Percentiles rank a stretch among this genome's conserved stretches.
phyloP scores from a whole-genome alignment of 2,113 vertebrate species.

The Collichthys lucidus region DNA sequence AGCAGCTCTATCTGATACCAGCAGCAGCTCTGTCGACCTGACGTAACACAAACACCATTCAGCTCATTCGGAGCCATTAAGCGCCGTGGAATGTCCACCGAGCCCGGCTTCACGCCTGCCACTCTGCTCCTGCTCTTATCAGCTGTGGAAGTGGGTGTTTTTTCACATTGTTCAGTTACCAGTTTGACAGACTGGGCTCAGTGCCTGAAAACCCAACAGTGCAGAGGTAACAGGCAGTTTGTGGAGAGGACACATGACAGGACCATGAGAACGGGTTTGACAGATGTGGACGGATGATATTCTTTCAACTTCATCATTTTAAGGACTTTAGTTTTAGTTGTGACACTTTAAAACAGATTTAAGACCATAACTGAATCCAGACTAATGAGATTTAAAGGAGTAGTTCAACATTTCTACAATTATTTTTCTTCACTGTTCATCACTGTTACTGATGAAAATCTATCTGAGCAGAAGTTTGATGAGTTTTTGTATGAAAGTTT shows the following conservation, averaged over 20 bases:
- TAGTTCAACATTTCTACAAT: no score
- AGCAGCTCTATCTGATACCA: slow-evolving; percentile 55
- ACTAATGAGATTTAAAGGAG: no score
- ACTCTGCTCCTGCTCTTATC: slow-evolving; percentile 69
- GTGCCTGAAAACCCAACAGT: slow-evolving; percentile 20
- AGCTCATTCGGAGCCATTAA: slow-evolving; percentile 68
- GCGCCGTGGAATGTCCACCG: slow-evolving; percentile 74
- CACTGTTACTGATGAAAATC: no score
- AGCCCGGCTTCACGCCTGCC: slow-evolving; percentile 63
- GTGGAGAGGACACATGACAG: background rate
- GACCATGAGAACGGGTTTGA: slow-evolving; percentile 17
- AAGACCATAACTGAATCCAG: background rate
- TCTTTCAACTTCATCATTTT: background rate
- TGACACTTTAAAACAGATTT: background rate
- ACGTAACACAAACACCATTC: slow-evolving; percentile 75
- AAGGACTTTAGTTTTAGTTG: background rate
- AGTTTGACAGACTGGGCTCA: slow-evolving; percentile 40
- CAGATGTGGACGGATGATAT: background rate
- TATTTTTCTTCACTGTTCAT: no score
- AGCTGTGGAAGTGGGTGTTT: slow-evolving; percentile 78
- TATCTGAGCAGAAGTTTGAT: no score
- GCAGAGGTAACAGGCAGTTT: slow-evolving; percentile 32
- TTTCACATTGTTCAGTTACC: slow-evolving; percentile 72
- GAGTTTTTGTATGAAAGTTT: no score
- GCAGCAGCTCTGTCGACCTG: slow-evolving; percentile 38